A percentile compares a stretch with the other conserved stretches of the same genome.
These are phyloP conservation scores for Chymomyza caudatula DNA, from an alignment of 2,888 invertebrate genomes.

Conservation along the genomic window DNA sequence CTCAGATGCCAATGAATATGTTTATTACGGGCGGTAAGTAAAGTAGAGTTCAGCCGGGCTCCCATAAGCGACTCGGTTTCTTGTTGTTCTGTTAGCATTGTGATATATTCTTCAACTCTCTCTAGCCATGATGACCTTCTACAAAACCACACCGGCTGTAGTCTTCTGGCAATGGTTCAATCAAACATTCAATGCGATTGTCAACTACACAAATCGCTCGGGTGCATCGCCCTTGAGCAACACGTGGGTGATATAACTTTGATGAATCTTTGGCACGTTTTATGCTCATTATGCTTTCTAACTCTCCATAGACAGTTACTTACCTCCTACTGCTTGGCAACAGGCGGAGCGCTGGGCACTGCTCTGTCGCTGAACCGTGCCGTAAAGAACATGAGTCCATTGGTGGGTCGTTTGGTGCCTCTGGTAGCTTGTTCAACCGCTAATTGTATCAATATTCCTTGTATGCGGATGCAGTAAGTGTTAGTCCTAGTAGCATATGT, in stretches of 20 bases:
- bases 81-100: constrained; percentile 8
- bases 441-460: constrained; percentile 98
- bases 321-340: constrained; percentile 92
- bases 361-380: constrained; percentile 92
- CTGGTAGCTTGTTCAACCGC: constrained; percentile 97
- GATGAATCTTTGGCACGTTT: not conserved
- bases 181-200: constrained; percentile 98
- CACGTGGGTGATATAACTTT: constrained; percentile 52
- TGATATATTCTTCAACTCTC: not conserved
- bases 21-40: constrained; percentile 89
- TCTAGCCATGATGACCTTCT: constrained; percentile 95
- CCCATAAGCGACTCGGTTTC: not conserved
- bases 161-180: constrained; percentile 99
- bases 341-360: constrained; percentile 93
- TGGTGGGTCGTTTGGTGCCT: constrained; percentile 92
- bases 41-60: not conserved
- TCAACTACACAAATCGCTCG: constrained; percentile 98
- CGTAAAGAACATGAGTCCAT: constrained; percentile 80
- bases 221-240: constrained; percentile 84
- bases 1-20: constrained; percentile 99
- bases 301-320: constrained; percentile 83
- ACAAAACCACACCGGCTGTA: constrained; percentile 93
- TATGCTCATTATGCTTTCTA: too few species aligned
- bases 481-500: not conserved
- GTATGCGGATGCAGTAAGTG: constrained; percentile 94